These are phyloP conservation scores for Narcine bancroftii DNA, from an alignment of 2,113 vertebrate species.

Conservation along the genomic window DNA sequence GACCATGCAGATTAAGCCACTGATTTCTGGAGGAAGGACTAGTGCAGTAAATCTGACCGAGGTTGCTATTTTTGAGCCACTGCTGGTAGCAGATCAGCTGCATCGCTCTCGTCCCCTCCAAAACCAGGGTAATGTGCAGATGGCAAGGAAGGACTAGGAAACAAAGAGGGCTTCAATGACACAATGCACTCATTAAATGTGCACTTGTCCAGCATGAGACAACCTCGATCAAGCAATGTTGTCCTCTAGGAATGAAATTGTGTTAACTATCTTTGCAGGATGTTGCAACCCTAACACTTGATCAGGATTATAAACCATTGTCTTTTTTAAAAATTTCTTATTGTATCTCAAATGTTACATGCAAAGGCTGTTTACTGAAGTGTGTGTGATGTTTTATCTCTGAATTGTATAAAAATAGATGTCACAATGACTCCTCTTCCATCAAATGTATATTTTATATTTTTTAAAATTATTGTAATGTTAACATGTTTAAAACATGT, in stretches of 20 bases:
- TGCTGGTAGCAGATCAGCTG: slow-evolving; percentile 58
- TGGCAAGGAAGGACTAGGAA: not conserved
- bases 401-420: slow-evolving; percentile 44
- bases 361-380: not conserved
- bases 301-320: slow-evolving; percentile 9
- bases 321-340: not conserved
- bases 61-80: slow-evolving; percentile 57
- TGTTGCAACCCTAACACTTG: not conserved
- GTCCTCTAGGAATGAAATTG: not conserved
- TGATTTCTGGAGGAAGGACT: not conserved
- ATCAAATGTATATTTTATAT: slow-evolving; percentile 41
- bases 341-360: slow-evolving; percentile 14
- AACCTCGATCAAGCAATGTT: not conserved
- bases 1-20: not conserved
- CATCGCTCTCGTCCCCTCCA: not conserved
- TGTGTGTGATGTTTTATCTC: not conserved
- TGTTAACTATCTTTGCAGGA: not conserved
- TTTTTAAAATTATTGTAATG: slow-evolving; percentile 40
- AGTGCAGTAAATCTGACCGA: not conserved
- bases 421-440: slow-evolving; percentile 40
- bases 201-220: not conserved
- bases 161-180: not conserved
- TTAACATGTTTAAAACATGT: slow-evolving; percentile 38
- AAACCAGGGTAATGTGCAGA: not conserved
- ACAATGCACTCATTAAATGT: not conserved